These are phyloP conservation scores for Tachyglossus aculeatus DNA, from an alignment of 2,797 vertebrate species.

Conservation along the genomic window DNA sequence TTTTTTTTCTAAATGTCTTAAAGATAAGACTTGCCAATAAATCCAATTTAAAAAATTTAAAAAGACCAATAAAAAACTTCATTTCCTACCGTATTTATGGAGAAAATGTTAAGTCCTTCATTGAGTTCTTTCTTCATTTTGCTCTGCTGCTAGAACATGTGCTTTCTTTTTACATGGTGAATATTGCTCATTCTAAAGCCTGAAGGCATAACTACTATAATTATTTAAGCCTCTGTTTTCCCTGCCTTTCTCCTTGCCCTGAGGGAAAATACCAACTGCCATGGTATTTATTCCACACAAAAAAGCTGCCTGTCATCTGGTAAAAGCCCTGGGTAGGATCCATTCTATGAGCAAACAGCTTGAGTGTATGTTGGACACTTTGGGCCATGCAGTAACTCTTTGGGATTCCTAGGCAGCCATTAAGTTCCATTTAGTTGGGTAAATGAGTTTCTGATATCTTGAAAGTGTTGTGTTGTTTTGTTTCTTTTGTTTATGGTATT, in stretches of 20 bases:
- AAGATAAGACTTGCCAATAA: background rate
- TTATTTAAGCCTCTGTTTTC: background rate
- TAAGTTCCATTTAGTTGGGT: no score
- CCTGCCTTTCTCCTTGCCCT: background rate
- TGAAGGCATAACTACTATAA: background rate
- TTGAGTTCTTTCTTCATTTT: background rate
- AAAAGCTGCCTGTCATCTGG: no score
- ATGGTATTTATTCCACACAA: no score
- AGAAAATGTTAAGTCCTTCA: background rate
- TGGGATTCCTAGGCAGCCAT: no score
- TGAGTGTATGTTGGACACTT: no score
- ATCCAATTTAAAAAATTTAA: background rate
- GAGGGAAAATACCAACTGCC: background rate
- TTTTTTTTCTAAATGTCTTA: background rate
- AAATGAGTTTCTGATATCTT: no score
- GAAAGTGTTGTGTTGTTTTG: no score
- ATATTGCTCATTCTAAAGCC: background rate
- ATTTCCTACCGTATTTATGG: background rate
- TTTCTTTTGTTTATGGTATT: no score
- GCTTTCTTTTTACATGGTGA: background rate
- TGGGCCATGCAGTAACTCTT: no score
- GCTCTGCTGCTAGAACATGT: background rate
- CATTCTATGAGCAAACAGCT: no score
- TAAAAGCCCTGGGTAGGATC: no score
- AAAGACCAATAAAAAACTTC: background rate